phyloP scores from a whole-genome alignment of 30 jellyfish, hydroid and myxozoan species.

The Turritopsis rubra region DNA sequence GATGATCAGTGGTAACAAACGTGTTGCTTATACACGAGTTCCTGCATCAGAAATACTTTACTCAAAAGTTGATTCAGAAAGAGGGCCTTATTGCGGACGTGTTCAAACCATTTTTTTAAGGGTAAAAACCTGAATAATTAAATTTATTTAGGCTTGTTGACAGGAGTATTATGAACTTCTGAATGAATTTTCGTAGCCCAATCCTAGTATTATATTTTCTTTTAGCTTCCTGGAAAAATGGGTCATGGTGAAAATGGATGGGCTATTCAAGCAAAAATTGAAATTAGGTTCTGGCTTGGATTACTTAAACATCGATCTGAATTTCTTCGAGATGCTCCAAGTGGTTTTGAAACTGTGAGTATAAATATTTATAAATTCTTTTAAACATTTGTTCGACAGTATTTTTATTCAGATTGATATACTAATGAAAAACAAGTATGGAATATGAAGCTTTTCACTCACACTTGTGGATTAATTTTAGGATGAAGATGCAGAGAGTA shows the following conservation, averaged over 20 bases:
- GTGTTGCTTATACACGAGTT: conserved; percentile 90
- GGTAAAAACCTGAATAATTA: conserved; percentile 19
- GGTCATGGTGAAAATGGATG: conserved; percentile 99
- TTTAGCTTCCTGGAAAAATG: conserved; percentile 84
- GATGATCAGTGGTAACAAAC: conserved; percentile 85
- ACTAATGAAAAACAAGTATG: too few relatives aligned
- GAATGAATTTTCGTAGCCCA: too few relatives aligned
- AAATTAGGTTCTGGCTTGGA: conserved; percentile 91
- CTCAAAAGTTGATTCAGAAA: conserved; percentile 83
- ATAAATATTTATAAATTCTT: not conserved
- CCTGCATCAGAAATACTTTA: conserved; percentile 81
- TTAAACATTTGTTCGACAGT: not conserved
- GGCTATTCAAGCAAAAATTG: conserved; percentile 97
- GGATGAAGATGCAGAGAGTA: conserved; percentile 43
- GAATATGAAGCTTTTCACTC: too few relatives aligned
- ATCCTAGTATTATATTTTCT: not conserved
- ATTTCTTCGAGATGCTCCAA: conserved; percentile 74
- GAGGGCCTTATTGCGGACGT: conserved; percentile 84
- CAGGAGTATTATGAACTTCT: too few relatives aligned
- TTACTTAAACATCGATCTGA: conserved; percentile 51
- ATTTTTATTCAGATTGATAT: too few relatives aligned
- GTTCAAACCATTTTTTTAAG: conserved; percentile 90
- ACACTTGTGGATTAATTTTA: not conserved
- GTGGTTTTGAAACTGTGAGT: conserved; percentile 77
- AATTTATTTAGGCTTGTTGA: too few relatives aligned